Evolutionary conservation across 2,797 vertebrate species (phyloP).

Genomic region (Gorsachius magnificus): DNA sequence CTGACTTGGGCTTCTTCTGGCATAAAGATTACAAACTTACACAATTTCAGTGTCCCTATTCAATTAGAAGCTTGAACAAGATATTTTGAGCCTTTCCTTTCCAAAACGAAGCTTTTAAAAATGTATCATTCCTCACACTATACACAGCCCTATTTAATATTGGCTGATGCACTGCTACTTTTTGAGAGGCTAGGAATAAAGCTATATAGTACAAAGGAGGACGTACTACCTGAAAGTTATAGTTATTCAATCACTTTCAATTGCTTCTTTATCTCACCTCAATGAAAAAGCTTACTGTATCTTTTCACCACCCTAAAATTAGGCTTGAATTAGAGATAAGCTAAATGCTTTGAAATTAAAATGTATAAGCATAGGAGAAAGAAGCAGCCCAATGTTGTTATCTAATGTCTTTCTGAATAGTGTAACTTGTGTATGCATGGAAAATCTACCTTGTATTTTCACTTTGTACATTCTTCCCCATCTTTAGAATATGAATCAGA

Average conservation of each 20-base stretch:
- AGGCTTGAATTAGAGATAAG: neutral
- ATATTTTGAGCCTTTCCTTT: neutral
- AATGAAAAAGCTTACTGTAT: neutral
- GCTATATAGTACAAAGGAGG: neutral
- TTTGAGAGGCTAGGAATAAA: neutral
- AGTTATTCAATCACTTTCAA: neutral
- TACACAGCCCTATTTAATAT: neutral
- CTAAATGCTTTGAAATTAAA: neutral
- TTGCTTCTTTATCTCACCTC: neutral
- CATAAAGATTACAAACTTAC: neutral
- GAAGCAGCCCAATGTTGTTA: neutral
- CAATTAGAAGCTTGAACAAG: neutral
- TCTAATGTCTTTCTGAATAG: neutral
- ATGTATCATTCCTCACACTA: neutral
- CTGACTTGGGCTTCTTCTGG: neutral
- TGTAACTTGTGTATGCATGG: neutral
- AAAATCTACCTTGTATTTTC: neutral
- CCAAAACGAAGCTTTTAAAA: neutral
- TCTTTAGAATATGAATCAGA: neutral
- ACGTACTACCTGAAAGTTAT: neutral
- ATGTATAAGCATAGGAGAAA: neutral
- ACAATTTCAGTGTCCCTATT: neutral
- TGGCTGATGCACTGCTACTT: neutral
- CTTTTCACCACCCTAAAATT: neutral
- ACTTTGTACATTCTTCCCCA: neutral